Percentiles rank a stretch among this genome's conserved stretches.
Conservation (phyloP, 1,140 invertebrate genomes). For the Drosophila sproati region DNA sequence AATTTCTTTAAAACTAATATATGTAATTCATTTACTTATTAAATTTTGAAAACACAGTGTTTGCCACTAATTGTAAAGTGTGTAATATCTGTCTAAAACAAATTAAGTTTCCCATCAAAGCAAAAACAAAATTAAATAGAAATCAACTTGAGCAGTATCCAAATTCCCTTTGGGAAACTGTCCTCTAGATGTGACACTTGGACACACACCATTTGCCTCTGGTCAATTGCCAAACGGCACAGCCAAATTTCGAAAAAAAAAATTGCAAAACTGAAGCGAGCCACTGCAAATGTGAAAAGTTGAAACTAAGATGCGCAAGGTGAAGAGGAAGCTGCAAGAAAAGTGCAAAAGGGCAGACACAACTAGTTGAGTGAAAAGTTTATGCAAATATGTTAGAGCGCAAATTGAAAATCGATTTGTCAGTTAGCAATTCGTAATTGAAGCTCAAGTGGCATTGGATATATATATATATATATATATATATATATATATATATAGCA, state of each 20-base stretch:
- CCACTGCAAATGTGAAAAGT: conserved; percentile 46
- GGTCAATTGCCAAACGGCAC: conserved; percentile 29
- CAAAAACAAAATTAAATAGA: conserved; percentile 4
- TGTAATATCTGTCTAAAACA: not conserved
- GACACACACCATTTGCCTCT: conserved; percentile 9
- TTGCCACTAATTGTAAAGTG: not conserved
- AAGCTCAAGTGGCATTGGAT: conserved; percentile 4
- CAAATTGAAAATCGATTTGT: conserved; percentile 57
- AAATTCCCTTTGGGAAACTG: not conserved
- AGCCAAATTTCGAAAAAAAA: conserved; percentile 20
- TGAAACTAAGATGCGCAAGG: conserved; percentile 8
- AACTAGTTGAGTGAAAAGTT: conserved; percentile 48
- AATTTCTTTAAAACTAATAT: not conserved
- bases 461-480: no score
- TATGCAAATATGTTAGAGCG: conserved; percentile 45
- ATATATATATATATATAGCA: not conserved
- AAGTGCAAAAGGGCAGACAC: not conserved
- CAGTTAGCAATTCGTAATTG: conserved; percentile 40
- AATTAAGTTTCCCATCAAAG: not conserved
- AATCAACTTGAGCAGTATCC: not conserved
- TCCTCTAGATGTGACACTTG: conserved; percentile 1
- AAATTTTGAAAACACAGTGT: no score
- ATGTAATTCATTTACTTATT: not conserved
- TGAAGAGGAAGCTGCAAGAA: not conserved
- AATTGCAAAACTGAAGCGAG: conserved; percentile 35